Evolutionary conservation across 2,888 invertebrate genomes (phyloP).

Genomic region (Heliconius ismenius): DNA sequence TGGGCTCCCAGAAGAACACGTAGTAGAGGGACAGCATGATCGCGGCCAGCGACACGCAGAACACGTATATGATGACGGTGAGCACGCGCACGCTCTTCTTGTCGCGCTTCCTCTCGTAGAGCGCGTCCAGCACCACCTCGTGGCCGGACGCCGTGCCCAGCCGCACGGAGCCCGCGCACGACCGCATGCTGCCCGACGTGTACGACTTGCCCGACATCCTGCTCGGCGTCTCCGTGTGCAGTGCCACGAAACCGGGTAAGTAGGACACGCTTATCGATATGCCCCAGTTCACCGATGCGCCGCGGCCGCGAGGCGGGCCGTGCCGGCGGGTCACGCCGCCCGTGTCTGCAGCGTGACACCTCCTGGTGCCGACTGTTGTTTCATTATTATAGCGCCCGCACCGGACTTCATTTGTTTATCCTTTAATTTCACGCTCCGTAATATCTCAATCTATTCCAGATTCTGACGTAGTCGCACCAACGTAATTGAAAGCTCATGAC

Average conservation of each 20-base stretch:
- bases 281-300: constrained; percentile 70
- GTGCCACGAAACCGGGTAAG: constrained; percentile 64
- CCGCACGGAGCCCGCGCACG: constrained; percentile 72
- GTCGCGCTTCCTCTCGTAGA: constrained; percentile 91
- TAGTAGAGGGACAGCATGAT: constrained; percentile 97
- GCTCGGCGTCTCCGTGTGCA: constrained; percentile 51
- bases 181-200: constrained; percentile 80
- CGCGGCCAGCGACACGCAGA: constrained; percentile 96
- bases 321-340: constrained; percentile 70
- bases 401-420: constrained; percentile 80
- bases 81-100: constrained; percentile 94
- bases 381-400: constrained; percentile 74
- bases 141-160: constrained; percentile 69
- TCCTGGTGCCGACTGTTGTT: constrained; percentile 75
- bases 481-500: constrained; percentile 70
- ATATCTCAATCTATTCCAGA: constrained; percentile 76
- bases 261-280: constrained; percentile 78
- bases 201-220: constrained; percentile 82
- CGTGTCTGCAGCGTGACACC: constrained; percentile 78
- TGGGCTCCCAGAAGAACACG: constrained; percentile 96
- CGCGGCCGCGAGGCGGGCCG: constrained; percentile 67
- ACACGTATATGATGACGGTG: constrained; percentile 95
- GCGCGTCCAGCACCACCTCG: constrained; percentile 86
- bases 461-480: constrained; percentile 72
- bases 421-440: constrained; percentile 76